phyloP scores from a whole-genome alignment of 2,113 vertebrate species.

The Lepidothrix coronata region DNA sequence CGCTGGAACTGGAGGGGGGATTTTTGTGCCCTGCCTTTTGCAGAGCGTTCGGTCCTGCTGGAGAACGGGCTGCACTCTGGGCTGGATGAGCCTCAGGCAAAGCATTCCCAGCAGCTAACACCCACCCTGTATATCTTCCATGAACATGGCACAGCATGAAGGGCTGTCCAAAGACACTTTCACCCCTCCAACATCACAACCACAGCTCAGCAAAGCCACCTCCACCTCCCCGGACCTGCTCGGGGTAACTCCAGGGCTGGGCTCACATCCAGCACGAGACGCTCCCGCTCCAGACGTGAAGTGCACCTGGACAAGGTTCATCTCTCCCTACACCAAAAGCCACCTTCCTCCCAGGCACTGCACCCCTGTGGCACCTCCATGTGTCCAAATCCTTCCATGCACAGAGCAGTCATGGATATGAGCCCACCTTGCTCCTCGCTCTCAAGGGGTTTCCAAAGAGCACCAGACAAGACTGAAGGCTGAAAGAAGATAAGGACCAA shows the following conservation, averaged over 20 bases:
- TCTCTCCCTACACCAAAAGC: neutral
- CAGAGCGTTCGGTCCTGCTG: neutral
- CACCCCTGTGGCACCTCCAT: neutral
- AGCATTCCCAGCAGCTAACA: neutral
- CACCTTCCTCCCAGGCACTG: neutral
- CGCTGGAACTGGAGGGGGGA: neutral
- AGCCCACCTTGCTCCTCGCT: neutral
- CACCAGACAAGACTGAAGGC: neutral
- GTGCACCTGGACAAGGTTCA: neutral
- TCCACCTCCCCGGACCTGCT: neutral
- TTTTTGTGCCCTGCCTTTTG: neutral
- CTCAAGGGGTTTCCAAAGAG: neutral
- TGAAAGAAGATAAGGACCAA: neutral
- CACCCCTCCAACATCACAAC: neutral
- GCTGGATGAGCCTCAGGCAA: neutral
- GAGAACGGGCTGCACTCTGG: neutral
- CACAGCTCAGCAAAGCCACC: neutral
- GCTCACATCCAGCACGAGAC: neutral
- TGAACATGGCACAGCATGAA: neutral
- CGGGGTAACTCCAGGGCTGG: neutral
- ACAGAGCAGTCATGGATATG: rapidly evolving
- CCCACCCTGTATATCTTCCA: neutral
- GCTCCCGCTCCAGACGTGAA: neutral
- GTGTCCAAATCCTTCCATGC: neutral
- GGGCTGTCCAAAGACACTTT: neutral